Evolutionary conservation across 1,140 invertebrate species (phyloP).

Genomic region (Ericerus pela): DNA sequence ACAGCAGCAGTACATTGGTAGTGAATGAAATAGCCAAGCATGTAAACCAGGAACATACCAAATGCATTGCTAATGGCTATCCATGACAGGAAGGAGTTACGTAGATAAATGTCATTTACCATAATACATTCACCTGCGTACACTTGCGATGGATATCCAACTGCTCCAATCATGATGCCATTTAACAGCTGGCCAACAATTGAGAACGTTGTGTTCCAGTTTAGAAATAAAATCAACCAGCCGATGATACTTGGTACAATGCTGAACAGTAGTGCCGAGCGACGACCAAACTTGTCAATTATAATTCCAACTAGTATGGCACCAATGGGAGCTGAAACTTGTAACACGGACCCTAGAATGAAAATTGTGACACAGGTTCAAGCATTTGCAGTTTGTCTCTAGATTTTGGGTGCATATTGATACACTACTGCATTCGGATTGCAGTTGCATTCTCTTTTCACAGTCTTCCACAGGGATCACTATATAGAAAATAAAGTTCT

Average conservation of each 20-base stretch:
- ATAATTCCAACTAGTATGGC: slow-evolving; percentile 36
- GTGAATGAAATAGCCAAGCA: slow-evolving; percentile 30
- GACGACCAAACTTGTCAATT: slow-evolving; percentile 48
- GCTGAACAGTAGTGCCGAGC: slow-evolving; percentile 36
- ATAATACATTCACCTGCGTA: slow-evolving; percentile 34
- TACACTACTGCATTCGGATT: no score
- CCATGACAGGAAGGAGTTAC: slow-evolving; percentile 19
- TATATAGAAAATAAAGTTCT: no score
- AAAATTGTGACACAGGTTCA: no score
- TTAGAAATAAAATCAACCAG: slow-evolving; percentile 34
- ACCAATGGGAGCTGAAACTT: slow-evolving; percentile 39
- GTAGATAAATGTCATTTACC: slow-evolving; percentile 31
- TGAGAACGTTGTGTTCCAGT: slow-evolving; percentile 27
- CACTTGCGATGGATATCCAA: slow-evolving; percentile 18
- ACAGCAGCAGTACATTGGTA: slow-evolving; percentile 35
- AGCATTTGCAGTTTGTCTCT: no score
- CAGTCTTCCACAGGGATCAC: no score
- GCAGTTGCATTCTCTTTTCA: no score
- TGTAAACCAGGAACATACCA: slow-evolving; percentile 21
- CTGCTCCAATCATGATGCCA: slow-evolving; percentile 28
- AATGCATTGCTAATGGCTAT: slow-evolving; percentile 26
- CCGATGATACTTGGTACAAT: slow-evolving; percentile 38
- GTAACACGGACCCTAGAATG: no score
- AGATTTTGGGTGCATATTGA: no score
- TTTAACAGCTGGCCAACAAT: slow-evolving; percentile 37